Evolutionary conservation across 2,113 vertebrate genomes (phyloP).

Genomic region (Vicugna pacos): DNA sequence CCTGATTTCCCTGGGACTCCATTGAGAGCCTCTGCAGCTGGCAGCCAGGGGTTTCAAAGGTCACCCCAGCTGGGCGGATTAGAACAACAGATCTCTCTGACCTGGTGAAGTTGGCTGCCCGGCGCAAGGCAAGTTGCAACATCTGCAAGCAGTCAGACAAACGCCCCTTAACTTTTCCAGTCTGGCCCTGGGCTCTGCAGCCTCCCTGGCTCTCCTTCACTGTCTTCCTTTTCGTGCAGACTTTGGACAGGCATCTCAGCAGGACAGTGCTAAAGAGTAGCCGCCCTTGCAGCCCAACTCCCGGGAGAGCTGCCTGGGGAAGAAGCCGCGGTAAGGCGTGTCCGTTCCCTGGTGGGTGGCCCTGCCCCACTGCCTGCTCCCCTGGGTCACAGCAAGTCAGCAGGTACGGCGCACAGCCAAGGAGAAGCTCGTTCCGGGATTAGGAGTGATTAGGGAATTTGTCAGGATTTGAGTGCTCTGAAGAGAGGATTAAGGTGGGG

Average conservation of each 20-base stretch:
- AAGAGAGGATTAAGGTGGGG: constrained; percentile 79
- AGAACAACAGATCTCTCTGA: constrained; percentile 78
- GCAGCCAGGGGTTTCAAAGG: constrained; percentile 77
- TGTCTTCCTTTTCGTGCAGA: constrained; percentile 43
- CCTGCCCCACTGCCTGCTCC: not conserved
- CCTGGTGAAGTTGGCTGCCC: constrained; percentile 70
- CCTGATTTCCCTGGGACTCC: constrained; percentile 54
- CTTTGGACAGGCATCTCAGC: constrained; percentile 74
- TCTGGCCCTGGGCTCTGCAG: constrained; percentile 67
- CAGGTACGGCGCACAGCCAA: not conserved
- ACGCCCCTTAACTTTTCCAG: constrained; percentile 67
- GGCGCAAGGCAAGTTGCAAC: constrained; percentile 75
- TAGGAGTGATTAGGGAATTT: constrained; percentile 85
- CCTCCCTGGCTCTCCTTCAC: not conserved
- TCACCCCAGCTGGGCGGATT: constrained; percentile 77
- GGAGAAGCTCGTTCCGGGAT: constrained; percentile 62
- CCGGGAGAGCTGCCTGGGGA: constrained; percentile 49
- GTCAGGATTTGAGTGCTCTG: constrained; percentile 82
- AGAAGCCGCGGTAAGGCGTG: constrained; percentile 67
- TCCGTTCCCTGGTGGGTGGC: constrained; percentile 27
- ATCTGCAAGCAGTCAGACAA: constrained; percentile 71
- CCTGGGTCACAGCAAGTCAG: not conserved
- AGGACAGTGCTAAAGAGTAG: constrained; percentile 68
- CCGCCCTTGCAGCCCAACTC: constrained; percentile 56
- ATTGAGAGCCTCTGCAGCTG: constrained; percentile 66